Evolutionary conservation across 2,888 invertebrate genomes (phyloP).

Genomic region (Melanargia galathea): DNA sequence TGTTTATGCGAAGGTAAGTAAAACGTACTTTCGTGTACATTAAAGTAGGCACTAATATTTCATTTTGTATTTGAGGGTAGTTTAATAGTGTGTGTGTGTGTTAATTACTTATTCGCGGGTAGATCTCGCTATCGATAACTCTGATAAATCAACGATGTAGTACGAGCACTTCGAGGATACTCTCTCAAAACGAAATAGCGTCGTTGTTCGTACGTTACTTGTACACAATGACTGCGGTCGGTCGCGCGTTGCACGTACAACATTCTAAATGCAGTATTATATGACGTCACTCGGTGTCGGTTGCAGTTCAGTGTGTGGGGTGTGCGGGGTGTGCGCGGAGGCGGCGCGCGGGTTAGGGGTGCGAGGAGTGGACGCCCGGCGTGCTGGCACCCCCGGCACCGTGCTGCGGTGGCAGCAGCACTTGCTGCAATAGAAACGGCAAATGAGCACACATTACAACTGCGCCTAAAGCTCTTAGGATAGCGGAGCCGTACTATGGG

Average conservation of each 20-base stretch:
- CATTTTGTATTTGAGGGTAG: not conserved
- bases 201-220: not conserved
- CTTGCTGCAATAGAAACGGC: conserved; percentile 48
- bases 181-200: not conserved
- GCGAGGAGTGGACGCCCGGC: conserved; percentile 57
- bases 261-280: conserved; percentile 10
- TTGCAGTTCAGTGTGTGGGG: conserved; percentile 36
- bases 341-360: conserved; percentile 53
- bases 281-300: conserved; percentile 9
- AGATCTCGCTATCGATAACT: not conserved
- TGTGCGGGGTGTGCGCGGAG: conserved; percentile 38
- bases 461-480: too few relatives aligned
- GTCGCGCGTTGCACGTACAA: not conserved
- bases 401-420: conserved; percentile 60
- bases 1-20: not conserved
- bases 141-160: too few relatives aligned
- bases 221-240: not conserved
- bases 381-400: conserved; percentile 56
- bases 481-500: too few relatives aligned
- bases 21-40: not conserved
- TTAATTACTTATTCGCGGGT: not conserved
- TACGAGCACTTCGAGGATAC: not conserved
- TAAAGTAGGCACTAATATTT: not conserved
- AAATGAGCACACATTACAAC: too few relatives aligned
- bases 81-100: not conserved